These are phyloP conservation scores for Philotrypesis tridentata DNA, from an alignment of 1,140 invertebrate genomes.

Conservation along the genomic window DNA sequence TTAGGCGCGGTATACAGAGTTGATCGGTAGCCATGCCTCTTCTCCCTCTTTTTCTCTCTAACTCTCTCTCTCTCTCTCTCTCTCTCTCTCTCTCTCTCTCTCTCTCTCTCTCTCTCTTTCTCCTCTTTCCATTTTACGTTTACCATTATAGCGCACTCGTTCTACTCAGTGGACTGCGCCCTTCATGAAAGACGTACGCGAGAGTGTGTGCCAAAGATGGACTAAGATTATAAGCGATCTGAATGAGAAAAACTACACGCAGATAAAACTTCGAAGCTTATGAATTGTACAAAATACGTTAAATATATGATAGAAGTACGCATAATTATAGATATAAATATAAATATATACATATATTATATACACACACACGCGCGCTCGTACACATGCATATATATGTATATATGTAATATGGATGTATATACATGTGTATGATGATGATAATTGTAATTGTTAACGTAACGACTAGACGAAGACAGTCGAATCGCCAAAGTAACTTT, in stretches of 20 bases:
- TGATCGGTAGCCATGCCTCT: not conserved
- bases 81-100: not conserved
- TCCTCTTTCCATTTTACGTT: not conserved
- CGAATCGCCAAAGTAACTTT: conserved; percentile 44
- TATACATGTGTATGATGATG: conserved; percentile 1
- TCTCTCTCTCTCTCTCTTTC: not conserved
- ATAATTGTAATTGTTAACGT: conserved; percentile 35
- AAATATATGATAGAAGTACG: conserved; percentile 51
- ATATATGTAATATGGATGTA: not conserved
- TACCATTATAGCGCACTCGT: not conserved
- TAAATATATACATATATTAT: conserved; percentile 10
- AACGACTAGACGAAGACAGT: conserved; percentile 14
- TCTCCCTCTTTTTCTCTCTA: not conserved
- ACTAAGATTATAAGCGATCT: conserved; percentile 42
- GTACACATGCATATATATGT: conserved; percentile 6
- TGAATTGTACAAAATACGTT: conserved; percentile 66
- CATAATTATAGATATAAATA: conserved; percentile 48
- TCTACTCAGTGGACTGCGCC: conserved; percentile 25
- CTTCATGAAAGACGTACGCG: not conserved
- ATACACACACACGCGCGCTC: too few species aligned
- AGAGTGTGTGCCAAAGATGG: conserved; percentile 37
- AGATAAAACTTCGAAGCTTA: conserved; percentile 61
- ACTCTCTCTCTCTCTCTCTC: not conserved
- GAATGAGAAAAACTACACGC: conserved; percentile 31
- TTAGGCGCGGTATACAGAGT: not conserved